Percentiles rank a stretch among this genome's conserved stretches.
phyloP scores from a whole-genome alignment of 2,113 vertebrate species.

The Poeciliopsis occidentalis region DNA sequence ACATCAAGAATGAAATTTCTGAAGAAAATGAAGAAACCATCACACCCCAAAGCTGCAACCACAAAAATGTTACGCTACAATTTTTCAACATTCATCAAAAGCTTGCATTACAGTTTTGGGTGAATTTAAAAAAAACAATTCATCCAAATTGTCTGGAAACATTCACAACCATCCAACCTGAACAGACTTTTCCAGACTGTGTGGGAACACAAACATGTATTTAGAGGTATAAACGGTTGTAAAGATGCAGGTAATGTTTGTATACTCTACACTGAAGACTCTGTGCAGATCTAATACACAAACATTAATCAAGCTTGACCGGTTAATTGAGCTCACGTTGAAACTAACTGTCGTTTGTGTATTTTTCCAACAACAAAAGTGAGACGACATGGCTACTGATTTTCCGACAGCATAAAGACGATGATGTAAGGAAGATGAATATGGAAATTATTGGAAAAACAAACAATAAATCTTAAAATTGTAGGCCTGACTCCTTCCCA shows the following conservation, averaged over 20 bases:
- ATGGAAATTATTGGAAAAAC: constrained; percentile 24
- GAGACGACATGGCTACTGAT: neutral
- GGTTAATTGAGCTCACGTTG: neutral
- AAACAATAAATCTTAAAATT: constrained; percentile 19
- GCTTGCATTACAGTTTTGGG: neutral
- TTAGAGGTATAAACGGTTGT: neutral
- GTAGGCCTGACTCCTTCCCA: constrained; percentile 26
- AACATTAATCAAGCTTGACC: constrained; percentile 10
- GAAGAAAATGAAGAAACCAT: no score
- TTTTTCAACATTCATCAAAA: neutral
- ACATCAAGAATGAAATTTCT: no score
- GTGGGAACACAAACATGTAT: neutral
- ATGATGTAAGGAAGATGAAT: constrained; percentile 15
- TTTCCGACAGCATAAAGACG: neutral
- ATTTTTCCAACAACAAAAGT: constrained; percentile 13
- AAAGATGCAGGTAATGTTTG: neutral
- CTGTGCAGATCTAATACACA: neutral
- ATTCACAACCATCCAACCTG: no score
- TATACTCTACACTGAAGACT: neutral
- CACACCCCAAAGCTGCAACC: no score
- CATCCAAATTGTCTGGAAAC: no score
- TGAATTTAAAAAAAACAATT: no score
- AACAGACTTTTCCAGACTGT: no score
- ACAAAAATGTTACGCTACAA: no score
- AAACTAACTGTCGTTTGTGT: constrained; percentile 1